Conservation (phyloP, 2,797 vertebrate species). For the Pangasius djambal region DNA sequence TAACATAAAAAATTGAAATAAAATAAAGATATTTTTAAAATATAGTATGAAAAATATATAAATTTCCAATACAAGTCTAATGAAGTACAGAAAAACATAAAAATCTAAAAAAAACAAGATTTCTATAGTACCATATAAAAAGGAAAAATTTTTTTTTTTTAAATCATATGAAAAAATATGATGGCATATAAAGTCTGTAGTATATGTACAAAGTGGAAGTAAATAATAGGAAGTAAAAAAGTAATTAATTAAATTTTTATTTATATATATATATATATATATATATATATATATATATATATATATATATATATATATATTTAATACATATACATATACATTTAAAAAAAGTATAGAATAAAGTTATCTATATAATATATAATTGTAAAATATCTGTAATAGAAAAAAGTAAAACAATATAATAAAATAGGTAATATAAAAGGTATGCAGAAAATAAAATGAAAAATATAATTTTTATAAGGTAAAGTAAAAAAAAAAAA, state of each 20-base stretch:
- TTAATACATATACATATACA: neutral
- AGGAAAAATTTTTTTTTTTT: neutral
- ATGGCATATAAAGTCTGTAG: neutral
- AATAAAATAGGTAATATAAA: neutral
- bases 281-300: neutral
- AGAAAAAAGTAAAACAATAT: neutral
- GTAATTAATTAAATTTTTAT: neutral
- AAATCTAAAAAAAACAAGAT: neutral
- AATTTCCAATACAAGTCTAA: neutral
- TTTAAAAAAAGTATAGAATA: neutral
- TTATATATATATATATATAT: too few relatives aligned
- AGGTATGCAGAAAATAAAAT: neutral
- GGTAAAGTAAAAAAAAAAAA: neutral
- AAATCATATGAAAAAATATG: neutral
- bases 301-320: neutral
- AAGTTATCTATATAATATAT: neutral
- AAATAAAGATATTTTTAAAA: neutral
- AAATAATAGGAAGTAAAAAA: neutral
- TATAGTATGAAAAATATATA: neutral
- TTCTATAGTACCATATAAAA: neutral
- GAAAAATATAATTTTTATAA: neutral
- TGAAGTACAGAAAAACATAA: neutral
- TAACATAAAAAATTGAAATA: neutral
- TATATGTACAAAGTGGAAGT: neutral
- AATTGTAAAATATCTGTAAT: neutral